Base-by-base conservation (phyloP, 2,113 vertebrate species). In the Aplodontia rufa region DNA sequence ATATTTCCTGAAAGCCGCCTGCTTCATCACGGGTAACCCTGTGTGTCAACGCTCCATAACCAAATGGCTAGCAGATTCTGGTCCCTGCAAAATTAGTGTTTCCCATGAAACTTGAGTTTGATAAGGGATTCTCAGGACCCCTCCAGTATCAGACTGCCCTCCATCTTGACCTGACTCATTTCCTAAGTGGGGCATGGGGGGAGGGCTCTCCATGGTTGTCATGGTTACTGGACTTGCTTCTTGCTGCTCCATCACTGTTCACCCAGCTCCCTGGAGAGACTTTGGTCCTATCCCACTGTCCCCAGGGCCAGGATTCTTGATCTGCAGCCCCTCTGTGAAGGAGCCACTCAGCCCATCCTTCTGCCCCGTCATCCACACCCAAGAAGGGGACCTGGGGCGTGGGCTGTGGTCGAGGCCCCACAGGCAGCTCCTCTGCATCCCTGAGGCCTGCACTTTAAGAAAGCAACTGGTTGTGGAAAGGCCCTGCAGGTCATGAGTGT, bases 401-500 rank as follows among this genome's bases (percentile, higher is more conserved):
- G 6, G 5, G 6, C 30, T 9, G 14, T 7, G 28, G 45, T 9
- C 55, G 32, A 45, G 81, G 2, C 8, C 26, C 26, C 83, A 85
- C 32, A 53, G 40, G 8, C 55, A 6, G 28, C 26, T 11, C 58
- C 28, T 37, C 58, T 35, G 16, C 42, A 69, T 20, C 45, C 28
- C 62, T 24, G 22, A 51, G n/a, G 30, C 20, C 45, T 53, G 0
- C 0, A 2, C 24, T 40, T 14, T 30, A 1, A 3, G 45, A 83
- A 86, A 58, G 60, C 40, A 8, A 1, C 32, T 37, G 16, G 0
- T 37, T 16, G 13, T 9, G 20, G 42, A 2, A 0, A n/a, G 53
- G 11, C 3, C 69, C 35, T 3, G 0, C 5, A 1, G 8, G 49
- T 4, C 13, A 14, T 0, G 1, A 17, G 13, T 47, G 20, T 8